Evolutionary conservation across 2,888 invertebrate species (phyloP).

Genomic region (Minunthozetes semirufus): DNA sequence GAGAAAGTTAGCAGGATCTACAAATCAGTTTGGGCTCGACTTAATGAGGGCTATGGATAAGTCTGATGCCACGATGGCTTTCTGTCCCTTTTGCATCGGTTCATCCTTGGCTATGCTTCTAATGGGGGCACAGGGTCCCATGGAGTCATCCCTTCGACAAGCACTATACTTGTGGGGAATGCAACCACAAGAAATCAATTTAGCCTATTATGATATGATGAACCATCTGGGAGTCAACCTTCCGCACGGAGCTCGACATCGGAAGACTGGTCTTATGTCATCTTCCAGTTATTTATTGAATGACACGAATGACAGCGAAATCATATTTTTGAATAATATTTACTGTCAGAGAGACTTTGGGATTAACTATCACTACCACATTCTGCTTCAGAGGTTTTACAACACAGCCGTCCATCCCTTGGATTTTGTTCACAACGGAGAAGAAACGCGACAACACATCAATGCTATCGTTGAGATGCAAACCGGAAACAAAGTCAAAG

Average conservation of each 20-base stretch:
- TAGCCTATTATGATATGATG: conserved; percentile 43
- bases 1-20: conserved; percentile 43
- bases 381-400: conserved; percentile 42
- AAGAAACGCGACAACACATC: conserved; percentile 43
- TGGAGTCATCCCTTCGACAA: conserved; percentile 41
- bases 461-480: conserved; percentile 41
- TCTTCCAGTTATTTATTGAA: neutral
- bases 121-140: conserved; percentile 41
- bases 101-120: conserved; percentile 43
- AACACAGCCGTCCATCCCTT: conserved; percentile 43
- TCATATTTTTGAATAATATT: conserved; percentile 41
- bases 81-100: conserved; percentile 44
- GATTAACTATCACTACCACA: conserved; percentile 42
- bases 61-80: conserved; percentile 39
- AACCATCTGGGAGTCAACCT: conserved; percentile 42
- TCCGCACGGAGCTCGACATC: conserved; percentile 26
- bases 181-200: conserved; percentile 42
- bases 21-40: conserved; percentile 44
- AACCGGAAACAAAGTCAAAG: conserved; percentile 39
- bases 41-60: conserved; percentile 41
- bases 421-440: conserved; percentile 42
- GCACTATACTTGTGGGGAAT: conserved; percentile 43
- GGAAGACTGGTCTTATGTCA: conserved; percentile 10
- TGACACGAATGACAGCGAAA: conserved; percentile 32
- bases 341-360: conserved; percentile 43